Conservation (phyloP, 2,113 vertebrate genomes). For the Arizona elegans region DNA sequence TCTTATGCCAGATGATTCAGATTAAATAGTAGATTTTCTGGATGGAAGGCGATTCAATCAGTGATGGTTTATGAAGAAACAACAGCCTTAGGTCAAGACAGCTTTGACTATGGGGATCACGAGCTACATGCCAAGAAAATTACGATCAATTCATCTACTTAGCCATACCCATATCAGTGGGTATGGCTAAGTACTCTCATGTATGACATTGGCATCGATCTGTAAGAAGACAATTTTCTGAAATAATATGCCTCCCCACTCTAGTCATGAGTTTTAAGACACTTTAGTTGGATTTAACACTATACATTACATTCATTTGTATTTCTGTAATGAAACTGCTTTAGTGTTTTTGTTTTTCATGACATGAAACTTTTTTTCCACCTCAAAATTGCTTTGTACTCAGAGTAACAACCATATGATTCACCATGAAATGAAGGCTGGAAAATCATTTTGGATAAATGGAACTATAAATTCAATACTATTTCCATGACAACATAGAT, state of each 20-base stretch:
- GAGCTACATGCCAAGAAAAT: neutral
- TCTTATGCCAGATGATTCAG: neutral
- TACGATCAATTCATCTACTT: neutral
- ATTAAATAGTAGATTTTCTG: neutral
- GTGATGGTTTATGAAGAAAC: neutral
- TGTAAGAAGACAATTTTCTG: neutral
- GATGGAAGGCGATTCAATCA: neutral
- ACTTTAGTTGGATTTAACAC: slow-evolving; percentile 29
- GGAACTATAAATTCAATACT: slow-evolving; percentile 84
- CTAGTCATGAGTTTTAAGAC: slow-evolving; percentile 33
- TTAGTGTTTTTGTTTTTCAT: slow-evolving; percentile 68
- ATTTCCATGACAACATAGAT: slow-evolving; percentile 84
- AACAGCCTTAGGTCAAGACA: neutral
- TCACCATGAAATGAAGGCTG: slow-evolving; percentile 86
- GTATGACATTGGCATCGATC: neutral
- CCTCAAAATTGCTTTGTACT: slow-evolving; percentile 75
- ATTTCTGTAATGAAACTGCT: slow-evolving; percentile 69
- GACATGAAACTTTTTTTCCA: slow-evolving; percentile 69
- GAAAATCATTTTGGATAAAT: slow-evolving; percentile 85
- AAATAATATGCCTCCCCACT: neutral
- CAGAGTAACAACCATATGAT: slow-evolving; percentile 78
- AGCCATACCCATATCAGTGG: neutral
- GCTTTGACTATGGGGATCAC: neutral
- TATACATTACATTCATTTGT: slow-evolving; percentile 61
- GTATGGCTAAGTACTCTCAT: neutral